A percentile compares a stretch with the other conserved stretches of the same genome.
phyloP scores from a whole-genome alignment of 2,888 invertebrate species.

The Eulithis prunata region DNA sequence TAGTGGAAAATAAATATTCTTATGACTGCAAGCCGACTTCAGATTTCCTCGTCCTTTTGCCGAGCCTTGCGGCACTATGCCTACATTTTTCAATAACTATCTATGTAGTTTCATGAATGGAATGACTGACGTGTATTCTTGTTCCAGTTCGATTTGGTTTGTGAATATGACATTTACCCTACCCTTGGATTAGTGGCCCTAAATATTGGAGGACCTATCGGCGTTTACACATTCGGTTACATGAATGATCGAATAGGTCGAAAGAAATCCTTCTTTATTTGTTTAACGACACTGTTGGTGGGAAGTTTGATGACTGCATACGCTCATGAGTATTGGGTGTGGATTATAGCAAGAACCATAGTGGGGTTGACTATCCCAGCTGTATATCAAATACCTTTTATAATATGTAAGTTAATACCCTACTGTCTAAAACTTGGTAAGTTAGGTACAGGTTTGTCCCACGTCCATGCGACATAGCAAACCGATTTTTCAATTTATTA shows the following conservation, averaged over 20 bases:
- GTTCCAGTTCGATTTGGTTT: constrained; percentile 94
- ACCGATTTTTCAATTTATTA: too few species aligned
- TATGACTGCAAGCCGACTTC: too few species aligned
- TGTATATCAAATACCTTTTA: constrained; percentile 97
- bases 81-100: too few species aligned
- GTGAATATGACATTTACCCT: constrained; percentile 93
- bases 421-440: too few species aligned
- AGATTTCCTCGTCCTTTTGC: too few species aligned
- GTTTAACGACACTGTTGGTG: constrained; percentile 90
- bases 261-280: constrained; percentile 93
- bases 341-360: constrained; percentile 91
- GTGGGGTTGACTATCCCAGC: constrained; percentile 97
- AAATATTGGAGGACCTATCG: constrained; percentile 95
- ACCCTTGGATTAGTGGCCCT: constrained; percentile 93
- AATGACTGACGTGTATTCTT: constrained; percentile 18
- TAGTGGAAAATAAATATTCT: too few species aligned
- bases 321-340: constrained; percentile 91
- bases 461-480: too few species aligned
- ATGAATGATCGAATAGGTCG: constrained; percentile 95
- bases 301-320: constrained; percentile 92
- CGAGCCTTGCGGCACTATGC: too few species aligned
- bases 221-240: constrained; percentile 94
- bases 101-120: too few species aligned
- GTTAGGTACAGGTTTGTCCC: too few species aligned
- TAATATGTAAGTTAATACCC: constrained; percentile 89